Evolutionary conservation across 2,888 invertebrate species (phyloP).

Genomic region (Platycnemis pennipes): DNA sequence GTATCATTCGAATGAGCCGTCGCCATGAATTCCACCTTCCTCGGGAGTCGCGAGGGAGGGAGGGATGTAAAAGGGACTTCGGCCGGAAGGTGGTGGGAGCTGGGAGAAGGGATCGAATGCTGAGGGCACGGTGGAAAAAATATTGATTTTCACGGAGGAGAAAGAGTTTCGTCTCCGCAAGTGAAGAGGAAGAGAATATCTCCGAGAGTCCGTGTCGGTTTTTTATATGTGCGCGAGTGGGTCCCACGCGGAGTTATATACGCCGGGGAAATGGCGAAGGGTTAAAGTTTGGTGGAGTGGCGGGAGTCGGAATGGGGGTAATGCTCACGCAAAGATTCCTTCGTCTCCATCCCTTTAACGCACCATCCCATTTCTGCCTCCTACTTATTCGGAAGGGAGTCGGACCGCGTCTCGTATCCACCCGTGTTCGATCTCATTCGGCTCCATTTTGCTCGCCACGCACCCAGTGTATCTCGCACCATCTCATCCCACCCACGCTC

Average conservation of each 20-base stretch:
- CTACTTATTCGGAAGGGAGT: not conserved
- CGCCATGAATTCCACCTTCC: constrained; percentile 51
- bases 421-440: not conserved
- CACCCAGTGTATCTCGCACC: not conserved
- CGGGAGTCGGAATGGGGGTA: not conserved
- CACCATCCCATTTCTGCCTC: not conserved
- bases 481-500: not conserved
- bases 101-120: too few species aligned
- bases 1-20: constrained; percentile 62
- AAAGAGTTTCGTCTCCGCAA: constrained; percentile 48
- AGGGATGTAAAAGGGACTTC: not conserved
- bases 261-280: not conserved
- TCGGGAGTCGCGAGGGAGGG: not conserved
- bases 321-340: not conserved
- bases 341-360: not conserved
- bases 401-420: not conserved
- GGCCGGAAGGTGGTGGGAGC: not conserved
- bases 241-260: not conserved
- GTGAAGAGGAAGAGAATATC: not conserved
- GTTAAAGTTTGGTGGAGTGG: not conserved
- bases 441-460: not conserved
- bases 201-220: not conserved
- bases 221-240: not conserved
- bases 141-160: constrained; percentile 63
- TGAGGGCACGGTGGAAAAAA: constrained; percentile 35